Percentiles rank a stretch among this genome's conserved stretches.
Conservation (phyloP, 2,113 vertebrate species). For the Serinus canaria region DNA sequence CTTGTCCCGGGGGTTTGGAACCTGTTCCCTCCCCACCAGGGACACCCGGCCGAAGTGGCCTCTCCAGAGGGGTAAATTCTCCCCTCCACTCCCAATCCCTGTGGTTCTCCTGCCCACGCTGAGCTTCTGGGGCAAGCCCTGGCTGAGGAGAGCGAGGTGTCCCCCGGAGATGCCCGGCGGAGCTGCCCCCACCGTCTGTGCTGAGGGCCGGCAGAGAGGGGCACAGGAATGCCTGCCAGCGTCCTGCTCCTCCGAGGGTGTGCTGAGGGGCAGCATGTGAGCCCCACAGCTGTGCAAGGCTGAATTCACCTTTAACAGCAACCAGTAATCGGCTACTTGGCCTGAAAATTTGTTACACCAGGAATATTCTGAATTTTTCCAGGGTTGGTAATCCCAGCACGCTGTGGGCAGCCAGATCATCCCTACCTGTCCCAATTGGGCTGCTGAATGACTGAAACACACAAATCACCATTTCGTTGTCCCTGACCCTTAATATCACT, state of each 20-base stretch:
- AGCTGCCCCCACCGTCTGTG: rapidly evolving
- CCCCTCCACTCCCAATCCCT: rapidly evolving
- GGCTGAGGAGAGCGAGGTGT: rapidly evolving
- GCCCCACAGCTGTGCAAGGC: not conserved
- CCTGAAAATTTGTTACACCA: not conserved
- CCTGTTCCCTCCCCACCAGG: rapidly evolving
- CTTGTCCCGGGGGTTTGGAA: rapidly evolving
- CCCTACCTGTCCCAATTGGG: not conserved
- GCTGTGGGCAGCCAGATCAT: rapidly evolving
- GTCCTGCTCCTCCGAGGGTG: rapidly evolving
- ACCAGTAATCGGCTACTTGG: not conserved
- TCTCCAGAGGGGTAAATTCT: rapidly evolving
- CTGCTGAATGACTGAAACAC: not conserved
- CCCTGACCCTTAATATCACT: not conserved
- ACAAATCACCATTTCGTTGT: not conserved
- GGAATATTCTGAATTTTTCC: not conserved
- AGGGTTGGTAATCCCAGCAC: not conserved
- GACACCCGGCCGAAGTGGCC: rapidly evolving
- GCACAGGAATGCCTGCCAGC: not conserved
- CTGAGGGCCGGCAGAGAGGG: not conserved
- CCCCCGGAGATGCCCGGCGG: rapidly evolving
- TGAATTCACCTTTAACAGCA: not conserved
- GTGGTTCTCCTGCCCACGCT: rapidly evolving
- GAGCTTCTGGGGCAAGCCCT: not conserved
- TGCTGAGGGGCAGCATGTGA: not conserved